Percentiles rank a stretch among this genome's conserved stretches.
Conservation (phyloP, 2,888 invertebrate genomes). For the Chrysolina haemoptera region DNA sequence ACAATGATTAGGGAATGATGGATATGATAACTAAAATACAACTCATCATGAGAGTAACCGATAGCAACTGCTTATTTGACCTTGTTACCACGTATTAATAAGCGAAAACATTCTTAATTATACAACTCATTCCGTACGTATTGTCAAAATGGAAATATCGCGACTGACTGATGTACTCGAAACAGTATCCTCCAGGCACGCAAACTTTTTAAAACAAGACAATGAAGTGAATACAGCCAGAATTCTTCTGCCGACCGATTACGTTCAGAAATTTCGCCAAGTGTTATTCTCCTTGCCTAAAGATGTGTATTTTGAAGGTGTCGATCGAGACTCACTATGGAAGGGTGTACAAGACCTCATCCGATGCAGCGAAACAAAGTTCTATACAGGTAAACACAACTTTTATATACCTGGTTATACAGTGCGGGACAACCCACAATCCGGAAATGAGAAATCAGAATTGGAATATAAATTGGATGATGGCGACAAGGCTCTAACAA, state of each 20-base stretch:
- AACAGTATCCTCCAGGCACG: background rate
- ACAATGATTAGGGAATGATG: no score
- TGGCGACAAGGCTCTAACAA: background rate
- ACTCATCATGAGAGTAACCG: no score
- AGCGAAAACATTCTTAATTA: no score
- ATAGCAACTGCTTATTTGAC: no score
- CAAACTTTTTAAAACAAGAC: background rate
- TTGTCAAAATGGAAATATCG: background rate
- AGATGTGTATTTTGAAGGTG: background rate
- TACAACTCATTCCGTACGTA: background rate
- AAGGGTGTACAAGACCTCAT: background rate
- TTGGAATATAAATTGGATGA: background rate
- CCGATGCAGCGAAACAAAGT: background rate
- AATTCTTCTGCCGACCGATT: background rate
- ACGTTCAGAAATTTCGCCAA: background rate
- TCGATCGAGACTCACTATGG: background rate
- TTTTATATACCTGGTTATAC: background rate
- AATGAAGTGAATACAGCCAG: background rate
- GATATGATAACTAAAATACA: no score
- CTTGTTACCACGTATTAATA: no score
- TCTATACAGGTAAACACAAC: background rate
- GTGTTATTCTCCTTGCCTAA: background rate
- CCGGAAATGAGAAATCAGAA: background rate
- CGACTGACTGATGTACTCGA: background rate
- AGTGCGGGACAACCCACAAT: background rate